phyloP scores from a whole-genome alignment of 2,797 vertebrate species.

The Sebastes nivosus region DNA sequence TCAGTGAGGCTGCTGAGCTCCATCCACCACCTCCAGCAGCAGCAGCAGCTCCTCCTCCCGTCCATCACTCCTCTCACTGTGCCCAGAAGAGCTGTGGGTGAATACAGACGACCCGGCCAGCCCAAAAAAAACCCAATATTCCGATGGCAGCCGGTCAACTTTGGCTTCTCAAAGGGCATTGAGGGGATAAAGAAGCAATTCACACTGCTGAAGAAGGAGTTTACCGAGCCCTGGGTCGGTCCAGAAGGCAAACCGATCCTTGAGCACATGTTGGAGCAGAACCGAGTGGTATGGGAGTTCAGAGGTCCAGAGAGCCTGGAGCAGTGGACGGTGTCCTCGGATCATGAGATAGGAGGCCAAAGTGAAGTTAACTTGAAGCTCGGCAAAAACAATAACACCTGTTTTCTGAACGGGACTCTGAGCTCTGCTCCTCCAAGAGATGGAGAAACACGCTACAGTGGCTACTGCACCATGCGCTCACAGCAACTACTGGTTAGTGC shows the following conservation, averaged over 20 bases:
- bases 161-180: constrained; percentile 85
- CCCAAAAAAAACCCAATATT: constrained; percentile 67
- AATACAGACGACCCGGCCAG: constrained; percentile 86
- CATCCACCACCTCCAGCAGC: constrained; percentile 42
- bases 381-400: constrained; percentile 87
- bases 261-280: constrained; percentile 87
- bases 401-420: constrained; percentile 88
- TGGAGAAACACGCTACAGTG: constrained; percentile 91
- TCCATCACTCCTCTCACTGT: constrained; percentile 12
- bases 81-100: constrained; percentile 50
- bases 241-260: constrained; percentile 80
- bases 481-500: constrained; percentile 83
- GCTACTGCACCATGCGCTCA: constrained; percentile 90
- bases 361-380: constrained; percentile 87
- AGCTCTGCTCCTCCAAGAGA: constrained; percentile 85
- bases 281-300: constrained; percentile 90
- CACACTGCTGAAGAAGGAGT: constrained; percentile 80
- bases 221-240: constrained; percentile 75
- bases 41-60: constrained; percentile 23
- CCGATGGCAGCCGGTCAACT: constrained; percentile 79
- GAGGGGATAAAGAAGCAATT: constrained; percentile 85
- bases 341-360: constrained; percentile 90
- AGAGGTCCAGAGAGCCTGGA: constrained; percentile 87
- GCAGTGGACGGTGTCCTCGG: constrained; percentile 90
- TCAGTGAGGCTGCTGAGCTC: constrained; percentile 47